Base-by-base conservation (phyloP, 1,140 invertebrate species). In the Euura lappo region DNA sequence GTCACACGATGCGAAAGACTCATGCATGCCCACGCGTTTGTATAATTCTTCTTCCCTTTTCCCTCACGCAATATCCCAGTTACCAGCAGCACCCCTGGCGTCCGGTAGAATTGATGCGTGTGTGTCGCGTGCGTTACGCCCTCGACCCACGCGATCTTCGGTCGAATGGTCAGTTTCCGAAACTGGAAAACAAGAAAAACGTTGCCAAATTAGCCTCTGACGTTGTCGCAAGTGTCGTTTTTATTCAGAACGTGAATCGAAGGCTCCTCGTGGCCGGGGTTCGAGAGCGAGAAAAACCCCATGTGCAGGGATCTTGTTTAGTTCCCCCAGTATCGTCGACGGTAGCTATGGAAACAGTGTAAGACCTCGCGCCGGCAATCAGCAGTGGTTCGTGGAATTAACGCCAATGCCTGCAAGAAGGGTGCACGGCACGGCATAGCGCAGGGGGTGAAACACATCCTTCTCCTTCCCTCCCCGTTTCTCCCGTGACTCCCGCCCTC, bases 21-120 rank as follows among this genome's bases (percentile, higher is more conserved):
- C 74, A 45, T 74, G 70, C 68, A 69, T 47, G 47, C 45, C 47
- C 28, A 44, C 51, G 46, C 51, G 45, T 60, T 43, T 60, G 13
- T 60, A 60, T 28, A 28, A 28, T 28, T 28, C 28, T 28, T 28
- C 28, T 11, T 60, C 13, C 13, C 51, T 60, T 42, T 42, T 10
- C 66, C 44, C 72, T 74, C 77, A 81, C 75, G 76, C 76, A 72
- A 79, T 80, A 74, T 73, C 75, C 72, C 78, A 78, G 77, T 81
- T 80, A 80, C 68, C 72, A 74, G 74, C 65, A 73, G 72, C 79
- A 79, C 77, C 81, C 78, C 77, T 70, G 76, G 78, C 72, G 76
- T 76, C 78, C 69, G 71, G 45, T 51, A 65, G 81, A 79, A 82
- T 83, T 79, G 78, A 79, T 77, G 72, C 4, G 51, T 11, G 51